Percentiles rank a stretch among this genome's conserved stretches.
These are phyloP conservation scores for Melanotaenia boesemani DNA, from an alignment of 2,797 vertebrate species.

Conservation along the genomic window DNA sequence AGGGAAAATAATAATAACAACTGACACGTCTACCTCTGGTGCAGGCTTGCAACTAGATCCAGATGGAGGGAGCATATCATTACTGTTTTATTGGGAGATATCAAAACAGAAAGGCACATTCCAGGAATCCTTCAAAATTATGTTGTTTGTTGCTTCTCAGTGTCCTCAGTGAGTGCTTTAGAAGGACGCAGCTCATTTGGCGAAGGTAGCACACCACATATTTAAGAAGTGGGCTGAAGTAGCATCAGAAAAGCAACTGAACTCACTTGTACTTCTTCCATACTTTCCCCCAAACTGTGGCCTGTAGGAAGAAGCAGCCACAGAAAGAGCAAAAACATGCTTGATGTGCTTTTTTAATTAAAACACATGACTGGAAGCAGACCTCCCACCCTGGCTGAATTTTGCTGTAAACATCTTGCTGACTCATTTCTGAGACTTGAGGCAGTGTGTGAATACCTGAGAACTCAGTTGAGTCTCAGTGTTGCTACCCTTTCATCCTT, in stretches of 20 bases:
- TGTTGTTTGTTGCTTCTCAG: slow-evolving; percentile 58
- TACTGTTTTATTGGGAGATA: slow-evolving; percentile 82
- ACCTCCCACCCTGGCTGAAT: slow-evolving; percentile 35
- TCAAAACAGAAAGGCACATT: slow-evolving; percentile 79
- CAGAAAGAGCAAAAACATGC: slow-evolving; percentile 35
- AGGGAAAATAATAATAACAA: slow-evolving; percentile 77
- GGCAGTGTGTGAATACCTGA: slow-evolving; percentile 58
- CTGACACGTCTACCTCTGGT: slow-evolving; percentile 75
- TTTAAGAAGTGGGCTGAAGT: slow-evolving; percentile 28
- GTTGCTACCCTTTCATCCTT: slow-evolving; percentile 64
- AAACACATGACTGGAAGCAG: slow-evolving; percentile 60
- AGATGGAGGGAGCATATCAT: slow-evolving; percentile 80
- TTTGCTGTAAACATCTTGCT: slow-evolving; percentile 63
- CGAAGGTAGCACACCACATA: slow-evolving; percentile 20
- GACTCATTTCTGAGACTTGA: slow-evolving; percentile 66
- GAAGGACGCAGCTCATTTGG: slow-evolving; percentile 16
- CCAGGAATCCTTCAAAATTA: slow-evolving; percentile 55
- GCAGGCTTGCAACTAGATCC: slow-evolving; percentile 79
- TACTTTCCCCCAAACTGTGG: slow-evolving; percentile 16
- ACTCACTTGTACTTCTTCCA: slow-evolving; percentile 9
- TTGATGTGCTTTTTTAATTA: slow-evolving; percentile 69
- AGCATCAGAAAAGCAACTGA: slow-evolving; percentile 11
- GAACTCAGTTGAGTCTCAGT: slow-evolving; percentile 60
- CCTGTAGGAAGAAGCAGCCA: slow-evolving; percentile 19
- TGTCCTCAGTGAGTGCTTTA: slow-evolving; percentile 46